Evolutionary conservation across 2,888 invertebrate genomes (phyloP).

Genomic region (Callosobruchus maculatus): DNA sequence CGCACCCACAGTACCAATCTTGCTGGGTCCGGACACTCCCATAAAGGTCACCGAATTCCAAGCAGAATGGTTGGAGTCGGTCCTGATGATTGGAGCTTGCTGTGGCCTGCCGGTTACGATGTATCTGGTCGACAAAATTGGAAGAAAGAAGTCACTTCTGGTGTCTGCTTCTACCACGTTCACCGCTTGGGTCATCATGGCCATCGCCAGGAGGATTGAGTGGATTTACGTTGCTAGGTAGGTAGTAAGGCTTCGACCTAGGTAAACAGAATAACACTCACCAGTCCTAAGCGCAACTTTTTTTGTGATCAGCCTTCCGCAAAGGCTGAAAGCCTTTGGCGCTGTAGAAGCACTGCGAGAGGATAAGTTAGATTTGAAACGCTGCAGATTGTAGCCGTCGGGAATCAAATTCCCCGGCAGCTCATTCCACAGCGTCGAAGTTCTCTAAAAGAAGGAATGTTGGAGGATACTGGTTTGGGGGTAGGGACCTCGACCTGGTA

Average conservation of each 20-base stretch:
- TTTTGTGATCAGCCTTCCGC: too few relatives aligned
- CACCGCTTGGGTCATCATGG: conserved; percentile 42
- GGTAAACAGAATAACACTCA: too few relatives aligned
- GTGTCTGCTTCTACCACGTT: conserved; percentile 39
- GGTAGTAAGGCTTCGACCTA: not conserved
- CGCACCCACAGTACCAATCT: conserved; percentile 43
- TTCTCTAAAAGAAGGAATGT: too few relatives aligned
- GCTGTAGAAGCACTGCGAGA: too few relatives aligned
- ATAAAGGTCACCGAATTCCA: conserved; percentile 33
- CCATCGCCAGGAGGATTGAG: conserved; percentile 35
- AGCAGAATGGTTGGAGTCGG: conserved; percentile 37
- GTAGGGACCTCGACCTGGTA: too few relatives aligned
- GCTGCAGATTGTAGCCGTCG: too few relatives aligned
- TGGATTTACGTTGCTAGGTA: conserved; percentile 37
- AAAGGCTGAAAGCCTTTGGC: too few relatives aligned
- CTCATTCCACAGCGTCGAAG: too few relatives aligned
- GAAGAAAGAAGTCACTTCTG: conserved; percentile 41
- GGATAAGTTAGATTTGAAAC: too few relatives aligned
- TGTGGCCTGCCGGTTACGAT: conserved; percentile 42
- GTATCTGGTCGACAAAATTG: conserved; percentile 40
- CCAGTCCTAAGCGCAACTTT: too few relatives aligned
- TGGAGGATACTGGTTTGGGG: too few relatives aligned
- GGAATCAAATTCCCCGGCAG: too few relatives aligned
- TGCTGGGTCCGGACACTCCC: conserved; percentile 34
- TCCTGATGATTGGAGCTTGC: conserved; percentile 34